Evolutionary conservation across 2,888 invertebrate genomes (phyloP).

Genomic region (Drosophila yooni): DNA sequence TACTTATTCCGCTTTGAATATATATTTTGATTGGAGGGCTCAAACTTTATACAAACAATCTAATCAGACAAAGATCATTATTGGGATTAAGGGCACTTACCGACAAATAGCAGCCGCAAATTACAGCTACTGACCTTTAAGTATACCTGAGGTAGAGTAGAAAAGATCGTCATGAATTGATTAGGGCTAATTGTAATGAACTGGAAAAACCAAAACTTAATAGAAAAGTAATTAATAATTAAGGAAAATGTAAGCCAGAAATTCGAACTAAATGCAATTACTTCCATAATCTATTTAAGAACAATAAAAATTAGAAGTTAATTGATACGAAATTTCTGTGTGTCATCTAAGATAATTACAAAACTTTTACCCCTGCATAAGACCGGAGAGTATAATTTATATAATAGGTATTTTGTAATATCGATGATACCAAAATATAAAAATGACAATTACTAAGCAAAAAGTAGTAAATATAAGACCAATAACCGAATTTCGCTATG

Average conservation of each 20-base stretch:
- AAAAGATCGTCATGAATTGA: not conserved
- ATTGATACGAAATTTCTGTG: not conserved
- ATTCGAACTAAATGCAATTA: not conserved
- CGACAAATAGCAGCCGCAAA: not conserved
- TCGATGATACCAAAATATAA: not conserved
- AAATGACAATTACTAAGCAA: not conserved
- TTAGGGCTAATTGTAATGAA: not conserved
- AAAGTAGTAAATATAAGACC: not conserved
- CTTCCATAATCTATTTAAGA: not conserved
- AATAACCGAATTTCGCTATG: not conserved
- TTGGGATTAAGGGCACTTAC: slow-evolving; percentile 6
- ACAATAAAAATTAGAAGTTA: not conserved
- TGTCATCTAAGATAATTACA: not conserved
- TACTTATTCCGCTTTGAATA: slow-evolving; percentile 15
- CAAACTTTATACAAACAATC: not conserved
- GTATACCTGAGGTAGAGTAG: not conserved
- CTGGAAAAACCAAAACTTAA: not conserved
- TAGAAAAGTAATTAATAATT: not conserved
- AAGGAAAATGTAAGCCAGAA: not conserved
- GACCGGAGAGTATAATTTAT: not conserved
- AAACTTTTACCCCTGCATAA: too few relatives aligned
- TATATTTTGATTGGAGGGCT: not conserved
- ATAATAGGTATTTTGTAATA: not conserved
- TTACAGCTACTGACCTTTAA: not conserved
- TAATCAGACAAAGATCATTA: slow-evolving; percentile 1